Percentiles rank a stretch among this genome's conserved stretches.
These are phyloP conservation scores for Simalia tracyae DNA, from an alignment of 2,797 vertebrate species.

Conservation along the genomic window DNA sequence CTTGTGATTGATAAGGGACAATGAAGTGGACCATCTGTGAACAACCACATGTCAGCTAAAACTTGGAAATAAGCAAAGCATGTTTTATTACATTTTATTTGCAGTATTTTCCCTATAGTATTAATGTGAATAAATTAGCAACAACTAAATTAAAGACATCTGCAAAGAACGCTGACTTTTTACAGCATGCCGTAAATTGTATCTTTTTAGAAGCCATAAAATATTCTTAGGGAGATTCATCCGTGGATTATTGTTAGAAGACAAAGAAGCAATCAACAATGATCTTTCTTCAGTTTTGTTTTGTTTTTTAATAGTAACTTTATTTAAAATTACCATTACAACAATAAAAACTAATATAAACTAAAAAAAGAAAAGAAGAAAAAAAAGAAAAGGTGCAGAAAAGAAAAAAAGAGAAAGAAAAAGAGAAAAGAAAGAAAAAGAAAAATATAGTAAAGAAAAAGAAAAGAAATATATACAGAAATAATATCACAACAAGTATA, in stretches of 20 bases:
- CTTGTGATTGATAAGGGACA: conserved; percentile 83
- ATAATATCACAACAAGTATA: no score
- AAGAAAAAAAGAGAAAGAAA: no score
- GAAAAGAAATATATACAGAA: no score
- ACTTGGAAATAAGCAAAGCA: conserved; percentile 84
- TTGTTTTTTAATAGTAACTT: conserved; percentile 9
- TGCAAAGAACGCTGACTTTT: conserved; percentile 79
- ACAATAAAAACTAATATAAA: no score
- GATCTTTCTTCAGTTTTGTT: conserved; percentile 42
- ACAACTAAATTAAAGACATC: conserved; percentile 82
- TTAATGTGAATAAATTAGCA: conserved; percentile 84
- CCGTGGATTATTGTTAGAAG: conserved; percentile 49
- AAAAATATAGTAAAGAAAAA: no score
- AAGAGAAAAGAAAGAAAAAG: no score
- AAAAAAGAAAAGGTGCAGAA: no score
- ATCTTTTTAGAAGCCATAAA: conserved; percentile 68
- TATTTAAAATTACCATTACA: no score
- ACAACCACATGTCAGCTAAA: conserved; percentile 83
- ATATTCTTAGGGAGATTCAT: conserved; percentile 53
- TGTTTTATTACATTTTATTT: conserved; percentile 79
- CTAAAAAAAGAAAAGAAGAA: no score
- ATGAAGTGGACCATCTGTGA: conserved; percentile 85
- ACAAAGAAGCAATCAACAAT: conserved; percentile 53
- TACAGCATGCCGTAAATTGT: conserved; percentile 69
- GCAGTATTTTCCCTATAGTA: conserved; percentile 77